Percentiles rank a stretch among this genome's conserved stretches.
Evolutionary conservation across 2,888 invertebrate genomes (phyloP).

Genomic region (Melanophora roralis): DNA sequence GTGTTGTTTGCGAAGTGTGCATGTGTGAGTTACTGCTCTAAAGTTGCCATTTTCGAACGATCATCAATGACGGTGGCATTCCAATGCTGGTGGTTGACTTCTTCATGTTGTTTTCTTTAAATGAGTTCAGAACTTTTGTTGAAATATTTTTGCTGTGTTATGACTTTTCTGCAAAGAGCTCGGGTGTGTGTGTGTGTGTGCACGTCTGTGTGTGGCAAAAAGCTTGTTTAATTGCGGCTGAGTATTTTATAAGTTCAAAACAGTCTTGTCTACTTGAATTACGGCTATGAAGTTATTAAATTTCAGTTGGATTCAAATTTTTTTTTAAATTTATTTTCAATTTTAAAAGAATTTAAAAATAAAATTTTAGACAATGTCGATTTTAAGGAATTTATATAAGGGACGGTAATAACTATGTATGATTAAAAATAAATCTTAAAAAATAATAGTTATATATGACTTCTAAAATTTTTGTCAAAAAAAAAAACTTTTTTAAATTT

Average conservation of each 20-base stretch:
- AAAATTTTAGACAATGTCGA: not conserved
- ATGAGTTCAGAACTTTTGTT: constrained; percentile 25
- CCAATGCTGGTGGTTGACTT: constrained; percentile 75
- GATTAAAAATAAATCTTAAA: too few species aligned
- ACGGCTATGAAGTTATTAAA: constrained; percentile 54
- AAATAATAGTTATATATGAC: too few species aligned
- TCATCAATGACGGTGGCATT: constrained; percentile 69
- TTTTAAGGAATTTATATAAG: not conserved
- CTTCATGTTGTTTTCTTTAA: constrained; percentile 59
- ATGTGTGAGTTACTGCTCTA: constrained; percentile 8
- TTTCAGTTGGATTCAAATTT: constrained; percentile 50
- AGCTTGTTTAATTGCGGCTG: not conserved
- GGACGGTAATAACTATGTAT: too few species aligned
- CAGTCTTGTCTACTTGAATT: constrained; percentile 44
- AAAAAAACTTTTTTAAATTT: too few species aligned
- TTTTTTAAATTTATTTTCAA: not conserved
- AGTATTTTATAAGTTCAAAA: constrained; percentile 18
- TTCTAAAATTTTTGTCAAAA: too few species aligned
- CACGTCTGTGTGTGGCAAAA: constrained; percentile 33
- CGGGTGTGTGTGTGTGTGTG: constrained; percentile 6
- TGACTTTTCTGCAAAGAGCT: constrained; percentile 1
- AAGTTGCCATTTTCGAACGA: constrained; percentile 55
- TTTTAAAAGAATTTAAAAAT: not conserved
- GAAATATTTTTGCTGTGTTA: constrained; percentile 39
- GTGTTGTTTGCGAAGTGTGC: not conserved